Evolutionary conservation across 2,888 invertebrate genomes (phyloP).

Genomic region (Schizotus pectinicornis): DNA sequence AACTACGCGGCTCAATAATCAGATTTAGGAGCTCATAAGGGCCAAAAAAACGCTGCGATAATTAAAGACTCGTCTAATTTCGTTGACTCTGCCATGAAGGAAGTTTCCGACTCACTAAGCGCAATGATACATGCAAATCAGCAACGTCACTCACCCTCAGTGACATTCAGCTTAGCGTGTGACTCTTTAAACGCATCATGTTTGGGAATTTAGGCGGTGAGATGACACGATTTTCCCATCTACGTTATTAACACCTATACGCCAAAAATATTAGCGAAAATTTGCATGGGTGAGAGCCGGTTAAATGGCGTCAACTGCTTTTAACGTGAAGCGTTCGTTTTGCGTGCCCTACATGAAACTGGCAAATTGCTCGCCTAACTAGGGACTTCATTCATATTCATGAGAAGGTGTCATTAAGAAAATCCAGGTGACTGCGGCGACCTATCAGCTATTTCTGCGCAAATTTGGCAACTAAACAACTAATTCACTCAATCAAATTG

Average conservation of each 20-base stretch:
- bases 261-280: constrained; percentile 28
- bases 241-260: constrained; percentile 25
- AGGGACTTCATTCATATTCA: not conserved
- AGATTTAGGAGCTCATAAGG: too few species aligned
- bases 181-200: constrained; percentile 24
- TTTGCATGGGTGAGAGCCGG: constrained; percentile 25
- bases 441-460: too few species aligned
- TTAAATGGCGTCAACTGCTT: constrained; percentile 20
- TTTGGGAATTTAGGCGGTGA: constrained; percentile 19
- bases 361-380: constrained; percentile 1
- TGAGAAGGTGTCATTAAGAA: too few species aligned
- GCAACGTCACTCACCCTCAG: constrained; percentile 16
- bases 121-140: constrained; percentile 21
- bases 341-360: not conserved
- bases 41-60: too few species aligned
- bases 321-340: constrained; percentile 12
- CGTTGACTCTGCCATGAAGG: not conserved
- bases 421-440: too few species aligned
- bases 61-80: constrained; percentile 8
- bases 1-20: too few species aligned
- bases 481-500: too few species aligned
- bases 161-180: constrained; percentile 24
- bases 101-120: constrained; percentile 12
- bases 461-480: too few species aligned
- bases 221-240: constrained; percentile 29